Evolutionary conservation across 1,140 invertebrate species (phyloP).

Genomic region (Atta texana): DNA sequence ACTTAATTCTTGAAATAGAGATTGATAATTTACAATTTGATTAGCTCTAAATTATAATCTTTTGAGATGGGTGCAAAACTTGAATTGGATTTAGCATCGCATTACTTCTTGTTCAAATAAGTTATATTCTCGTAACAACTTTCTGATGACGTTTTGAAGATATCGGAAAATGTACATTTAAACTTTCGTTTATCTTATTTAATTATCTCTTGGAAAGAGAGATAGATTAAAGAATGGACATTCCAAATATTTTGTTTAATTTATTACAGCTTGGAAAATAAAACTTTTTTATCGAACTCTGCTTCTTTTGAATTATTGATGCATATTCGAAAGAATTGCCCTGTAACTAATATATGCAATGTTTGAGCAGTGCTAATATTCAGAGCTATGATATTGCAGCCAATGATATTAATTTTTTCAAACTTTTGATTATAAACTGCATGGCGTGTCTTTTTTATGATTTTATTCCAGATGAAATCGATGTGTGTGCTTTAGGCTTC

Average conservation of each 20-base stretch:
- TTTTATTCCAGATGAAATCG: conserved; percentile 80
- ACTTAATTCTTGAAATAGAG: conserved; percentile 4
- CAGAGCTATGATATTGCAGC: conserved; percentile 53
- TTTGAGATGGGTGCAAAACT: neutral
- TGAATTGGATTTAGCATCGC: neutral
- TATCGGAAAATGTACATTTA: neutral
- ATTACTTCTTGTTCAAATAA: conserved; percentile 10
- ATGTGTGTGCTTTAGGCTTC: conserved; percentile 76
- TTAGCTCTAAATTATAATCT: conserved; percentile 17
- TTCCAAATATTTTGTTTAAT: conserved; percentile 4
- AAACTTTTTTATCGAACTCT: neutral
- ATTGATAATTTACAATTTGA: conserved; percentile 28
- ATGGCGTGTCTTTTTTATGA: conserved; percentile 79
- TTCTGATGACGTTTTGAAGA: neutral
- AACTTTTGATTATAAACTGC: conserved; percentile 72
- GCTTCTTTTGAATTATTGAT: neutral
- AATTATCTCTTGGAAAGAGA: neutral
- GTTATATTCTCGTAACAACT: neutral
- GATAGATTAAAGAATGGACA: neutral
- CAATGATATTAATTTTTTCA: conserved; percentile 38
- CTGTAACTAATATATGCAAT: conserved; percentile 37
- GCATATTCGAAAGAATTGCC: neutral
- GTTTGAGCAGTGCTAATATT: neutral
- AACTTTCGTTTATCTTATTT: neutral
- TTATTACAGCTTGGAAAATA: neutral